Base-by-base conservation (phyloP, 2,113 vertebrate species). In the Tupaia tana region DNA sequence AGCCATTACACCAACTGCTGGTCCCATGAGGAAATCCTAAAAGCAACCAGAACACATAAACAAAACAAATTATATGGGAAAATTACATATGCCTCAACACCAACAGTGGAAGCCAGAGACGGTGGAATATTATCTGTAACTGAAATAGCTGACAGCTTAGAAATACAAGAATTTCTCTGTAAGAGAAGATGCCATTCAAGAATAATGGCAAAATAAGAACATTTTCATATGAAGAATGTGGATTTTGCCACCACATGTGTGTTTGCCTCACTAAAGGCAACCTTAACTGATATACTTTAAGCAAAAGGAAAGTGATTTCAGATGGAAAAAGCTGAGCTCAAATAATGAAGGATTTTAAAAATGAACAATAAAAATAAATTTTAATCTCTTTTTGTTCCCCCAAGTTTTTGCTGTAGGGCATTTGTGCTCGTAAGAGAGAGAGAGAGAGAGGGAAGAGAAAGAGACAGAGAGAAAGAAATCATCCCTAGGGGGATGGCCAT, bases 321-420 rank as follows among this genome's bases (percentile, higher is more conserved):
- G 63, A n/a, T 22, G 71, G 18, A 52, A 74, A 90, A 90, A 84
- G 54, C 67, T 71, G n/a, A 89, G 29, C 19, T 15, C 34, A 6
- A 73, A 12, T 54, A 56, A 86, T 81, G 16, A 34, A 75, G 58
- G 24, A 14, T 79, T 83, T 90, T 78, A 54, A 67, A 86, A 94
- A 86, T 94, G 63, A 90, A 73, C 15, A 83, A 52, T 78, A 29
- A 92, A 63, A 10, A n/a, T n/a, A n/a, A n/a, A n/a, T n/a, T n/a
- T n/a, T n/a, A n/a, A n/a, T n/a, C n/a, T n/a, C n/a, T n/a, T n/a
- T n/a, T n/a, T n/a, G n/a, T n/a, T n/a, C n/a, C n/a, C n/a, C n/a
- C n/a, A n/a, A n/a, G n/a, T n/a, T n/a, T n/a, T n/a, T n/a, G n/a
- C n/a, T n/a, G n/a, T n/a, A n/a, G n/a, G n/a, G n/a, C n/a, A n/a